Conservation (phyloP, 2,797 vertebrate species). For the Anas flavirostris region DNA sequence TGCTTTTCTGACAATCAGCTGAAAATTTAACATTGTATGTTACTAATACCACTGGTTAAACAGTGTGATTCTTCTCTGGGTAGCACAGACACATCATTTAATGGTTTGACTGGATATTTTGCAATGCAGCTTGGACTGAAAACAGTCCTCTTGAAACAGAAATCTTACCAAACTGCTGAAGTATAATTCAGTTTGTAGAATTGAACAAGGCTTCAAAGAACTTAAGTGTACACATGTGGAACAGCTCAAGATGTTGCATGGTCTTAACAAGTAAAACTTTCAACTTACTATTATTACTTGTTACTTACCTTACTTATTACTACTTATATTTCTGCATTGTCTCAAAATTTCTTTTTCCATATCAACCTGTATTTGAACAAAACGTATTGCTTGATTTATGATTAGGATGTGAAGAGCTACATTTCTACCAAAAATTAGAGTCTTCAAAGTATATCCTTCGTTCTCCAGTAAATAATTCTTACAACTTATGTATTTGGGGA, state of each 20-base stretch:
- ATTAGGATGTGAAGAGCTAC: not conserved
- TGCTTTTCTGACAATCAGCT: not conserved
- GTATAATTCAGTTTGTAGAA: not conserved
- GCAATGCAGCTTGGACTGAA: not conserved
- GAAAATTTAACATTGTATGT: not conserved
- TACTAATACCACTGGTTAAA: not conserved
- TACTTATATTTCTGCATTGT: not conserved
- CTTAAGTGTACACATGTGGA: not conserved
- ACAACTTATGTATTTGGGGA: not conserved
- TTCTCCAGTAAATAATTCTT: not conserved
- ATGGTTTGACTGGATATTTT: not conserved
- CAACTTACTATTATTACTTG: not conserved
- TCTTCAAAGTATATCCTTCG: not conserved
- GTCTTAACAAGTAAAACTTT: not conserved
- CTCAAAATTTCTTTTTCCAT: not conserved
- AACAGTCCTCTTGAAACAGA: not conserved
- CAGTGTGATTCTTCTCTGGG: not conserved
- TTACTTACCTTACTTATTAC: too few species aligned
- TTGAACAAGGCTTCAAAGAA: not conserved
- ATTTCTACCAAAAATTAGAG: not conserved
- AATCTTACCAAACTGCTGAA: not conserved
- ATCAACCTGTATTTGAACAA: not conserved
- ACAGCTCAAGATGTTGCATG: not conserved
- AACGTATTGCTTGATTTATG: not conserved
- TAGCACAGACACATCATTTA: not conserved